Evolutionary conservation across 2,888 invertebrate genomes (phyloP).

Genomic region (Parthenolecanium corni): DNA sequence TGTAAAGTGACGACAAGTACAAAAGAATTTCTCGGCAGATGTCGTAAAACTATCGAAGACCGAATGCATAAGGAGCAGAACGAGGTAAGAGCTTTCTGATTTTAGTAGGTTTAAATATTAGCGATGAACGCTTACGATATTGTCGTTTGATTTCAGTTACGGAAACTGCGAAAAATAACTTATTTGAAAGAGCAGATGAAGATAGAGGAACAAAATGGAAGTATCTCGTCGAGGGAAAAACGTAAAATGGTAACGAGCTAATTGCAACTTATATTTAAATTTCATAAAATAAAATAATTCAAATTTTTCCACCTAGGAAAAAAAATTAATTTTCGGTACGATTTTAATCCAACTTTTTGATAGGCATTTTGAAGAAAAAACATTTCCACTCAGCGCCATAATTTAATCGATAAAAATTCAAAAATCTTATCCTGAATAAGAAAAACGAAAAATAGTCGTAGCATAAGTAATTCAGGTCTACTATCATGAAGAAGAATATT

Average conservation of each 20-base stretch:
- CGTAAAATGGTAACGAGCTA: conserved; percentile 18
- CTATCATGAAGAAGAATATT: no score
- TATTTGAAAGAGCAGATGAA: conserved; percentile 11
- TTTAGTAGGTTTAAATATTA: not conserved
- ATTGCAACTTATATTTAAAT: not conserved
- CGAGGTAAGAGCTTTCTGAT: not conserved
- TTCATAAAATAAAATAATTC: no score
- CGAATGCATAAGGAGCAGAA: conserved; percentile 14
- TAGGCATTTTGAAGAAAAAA: no score
- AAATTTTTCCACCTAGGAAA: no score
- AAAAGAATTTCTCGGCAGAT: not conserved
- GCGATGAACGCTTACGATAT: not conserved
- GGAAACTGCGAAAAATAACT: conserved; percentile 7
- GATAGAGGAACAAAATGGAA: conserved; percentile 3
- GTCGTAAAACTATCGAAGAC: conserved; percentile 7
- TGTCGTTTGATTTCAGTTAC: not conserved
- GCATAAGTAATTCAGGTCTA: no score
- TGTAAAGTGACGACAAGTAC: conserved; percentile 8
- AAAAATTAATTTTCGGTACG: no score
- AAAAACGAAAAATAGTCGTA: no score
- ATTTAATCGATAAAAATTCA: no score
- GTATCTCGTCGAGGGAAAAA: conserved; percentile 1
- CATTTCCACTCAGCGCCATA: no score
- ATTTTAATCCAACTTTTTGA: no score
- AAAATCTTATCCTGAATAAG: no score